Evolutionary conservation across 2,113 vertebrate genomes (phyloP), one percentile per base, ranked within the genome.

Genomic region (Marmota monax): DNA sequence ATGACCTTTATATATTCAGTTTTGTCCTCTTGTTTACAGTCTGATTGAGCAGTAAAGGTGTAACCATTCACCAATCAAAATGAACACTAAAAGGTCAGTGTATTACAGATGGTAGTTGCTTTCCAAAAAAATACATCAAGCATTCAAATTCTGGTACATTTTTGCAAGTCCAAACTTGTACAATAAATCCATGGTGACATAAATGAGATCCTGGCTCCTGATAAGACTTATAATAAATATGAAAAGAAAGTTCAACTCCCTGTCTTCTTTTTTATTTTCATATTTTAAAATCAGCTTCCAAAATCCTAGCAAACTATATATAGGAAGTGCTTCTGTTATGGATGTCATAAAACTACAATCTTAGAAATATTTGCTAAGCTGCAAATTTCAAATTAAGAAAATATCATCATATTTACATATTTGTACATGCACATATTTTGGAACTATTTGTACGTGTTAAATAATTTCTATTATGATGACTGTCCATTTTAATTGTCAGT

Each of bases 21-120:
- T 85, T 92, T 74, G 89, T 88, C 45, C 65, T 74, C 90, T 95
- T 93, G 77, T 96, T 97, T 98, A 97, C 72, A 93, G 45, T 78
- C 95, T 96, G 70, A 92, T 37, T 97, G 92, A 98, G 79, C 53
- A 84, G 14, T 95, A 98, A 98, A 93, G 67, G 65, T 86, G 16
- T 92, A 96, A 88, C 76, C 69, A 92, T 97, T 96, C 98, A 63
- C 70, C 93, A 98, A 90, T 97, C 97, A 97, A 96, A 97, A 96
- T 56, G 48, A 98, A 96, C 70, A 83, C 76, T 51, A 90, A 98
- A 98, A 98, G 96, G 97, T 97, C 97, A 98, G 25, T 91, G 79
- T 25, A 63, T 96, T 96, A 69, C 86, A 63, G 79, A 96, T 96
- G 63, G 88, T 37, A 92, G 97, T 86, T 96, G 37, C 13, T 61